Conservation (phyloP, 1,140 invertebrate genomes). For the Bombus cullumanus region DNA sequence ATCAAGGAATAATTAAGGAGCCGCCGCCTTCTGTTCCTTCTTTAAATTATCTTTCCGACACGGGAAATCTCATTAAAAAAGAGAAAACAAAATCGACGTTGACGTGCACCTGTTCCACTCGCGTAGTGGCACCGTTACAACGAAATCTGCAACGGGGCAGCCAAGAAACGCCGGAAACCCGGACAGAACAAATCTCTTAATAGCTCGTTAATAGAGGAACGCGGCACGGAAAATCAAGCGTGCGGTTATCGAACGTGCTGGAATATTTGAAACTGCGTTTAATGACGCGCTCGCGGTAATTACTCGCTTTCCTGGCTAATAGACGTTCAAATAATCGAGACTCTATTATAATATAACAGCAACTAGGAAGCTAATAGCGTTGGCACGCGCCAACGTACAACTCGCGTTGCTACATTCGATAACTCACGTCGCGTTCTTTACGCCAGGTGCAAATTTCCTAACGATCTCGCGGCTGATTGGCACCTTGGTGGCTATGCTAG, state of each 20-base stretch:
- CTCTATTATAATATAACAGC: conserved; percentile 19
- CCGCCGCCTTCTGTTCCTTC: not conserved
- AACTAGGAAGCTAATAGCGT: not conserved
- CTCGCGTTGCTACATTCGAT: conserved; percentile 21
- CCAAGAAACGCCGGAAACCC: conserved; percentile 2
- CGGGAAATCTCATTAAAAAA: not conserved
- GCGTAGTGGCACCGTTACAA: not conserved
- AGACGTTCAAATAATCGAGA: conserved; percentile 45
- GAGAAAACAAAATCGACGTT: not conserved
- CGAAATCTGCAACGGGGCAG: not conserved
- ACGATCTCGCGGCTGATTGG: not conserved
- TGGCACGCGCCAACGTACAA: not conserved
- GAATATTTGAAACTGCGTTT: conserved; percentile 45
- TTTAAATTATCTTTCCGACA: not conserved
- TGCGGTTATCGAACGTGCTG: conserved; percentile 42
- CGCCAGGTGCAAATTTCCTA: not conserved
- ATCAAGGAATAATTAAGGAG: not conserved
- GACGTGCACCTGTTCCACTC: not conserved
- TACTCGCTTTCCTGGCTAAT: conserved; percentile 33
- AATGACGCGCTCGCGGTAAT: conserved; percentile 18
- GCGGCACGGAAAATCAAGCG: conserved; percentile 37
- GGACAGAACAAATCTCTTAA: conserved; percentile 35
- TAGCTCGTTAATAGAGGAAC: conserved; percentile 35
- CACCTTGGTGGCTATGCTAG: not conserved
- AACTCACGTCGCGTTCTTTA: not conserved